phyloP scores from a whole-genome alignment of 1,140 invertebrate genomes.

The Drosophila teissieri region DNA sequence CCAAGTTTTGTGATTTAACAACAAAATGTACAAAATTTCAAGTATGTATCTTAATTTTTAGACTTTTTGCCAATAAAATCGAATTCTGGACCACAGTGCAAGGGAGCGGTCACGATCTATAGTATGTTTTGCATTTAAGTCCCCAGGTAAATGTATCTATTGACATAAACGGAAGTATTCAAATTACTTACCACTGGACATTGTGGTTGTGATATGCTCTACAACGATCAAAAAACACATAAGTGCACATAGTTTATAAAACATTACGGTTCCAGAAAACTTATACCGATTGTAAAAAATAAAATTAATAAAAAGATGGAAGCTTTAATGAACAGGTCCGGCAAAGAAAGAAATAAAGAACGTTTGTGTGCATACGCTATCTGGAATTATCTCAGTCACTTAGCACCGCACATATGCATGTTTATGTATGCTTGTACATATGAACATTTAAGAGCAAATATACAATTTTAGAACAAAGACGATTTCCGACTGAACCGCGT shows the following conservation, averaged over 20 bases:
- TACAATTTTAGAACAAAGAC: constrained; percentile 35
- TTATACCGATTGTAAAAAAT: neutral
- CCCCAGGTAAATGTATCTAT: neutral
- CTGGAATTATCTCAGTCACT: constrained; percentile 1
- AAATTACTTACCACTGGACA: constrained; percentile 2
- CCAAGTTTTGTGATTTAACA: no score
- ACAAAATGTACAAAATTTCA: no score
- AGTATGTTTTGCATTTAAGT: neutral
- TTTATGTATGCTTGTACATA: neutral
- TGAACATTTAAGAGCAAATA: neutral
- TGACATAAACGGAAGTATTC: neutral
- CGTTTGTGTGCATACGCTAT: constrained; percentile 2
- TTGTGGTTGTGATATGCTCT: neutral
- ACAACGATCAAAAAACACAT: constrained; percentile 1
- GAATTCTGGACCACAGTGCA: no score
- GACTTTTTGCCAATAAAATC: no score
- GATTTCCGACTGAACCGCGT: constrained; percentile 11
- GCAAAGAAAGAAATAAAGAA: constrained; percentile 8
- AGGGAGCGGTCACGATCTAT: no score
- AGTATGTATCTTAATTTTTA: no score
- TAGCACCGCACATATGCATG: no score
- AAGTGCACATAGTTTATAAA: neutral
- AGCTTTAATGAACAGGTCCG: neutral
- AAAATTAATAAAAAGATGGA: neutral
- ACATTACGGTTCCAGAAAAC: neutral